Evolutionary conservation across 2,113 vertebrate genomes (phyloP).

Genomic region (Colinus virginianus): DNA sequence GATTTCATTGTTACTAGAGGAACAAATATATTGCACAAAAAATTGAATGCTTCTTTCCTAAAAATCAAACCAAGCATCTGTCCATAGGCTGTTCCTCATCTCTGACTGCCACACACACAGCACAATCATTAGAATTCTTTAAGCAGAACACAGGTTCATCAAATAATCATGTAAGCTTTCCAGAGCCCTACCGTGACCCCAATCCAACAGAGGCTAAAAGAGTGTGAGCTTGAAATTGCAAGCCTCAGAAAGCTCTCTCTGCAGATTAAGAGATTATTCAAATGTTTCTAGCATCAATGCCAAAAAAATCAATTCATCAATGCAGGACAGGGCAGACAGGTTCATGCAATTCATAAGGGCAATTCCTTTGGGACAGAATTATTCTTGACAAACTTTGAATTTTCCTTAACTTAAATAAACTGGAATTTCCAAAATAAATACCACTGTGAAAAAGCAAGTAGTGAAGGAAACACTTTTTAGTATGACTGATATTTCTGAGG

Average conservation of each 20-base stretch:
- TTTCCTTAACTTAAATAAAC: not conserved
- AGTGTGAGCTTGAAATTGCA: not conserved
- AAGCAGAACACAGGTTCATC: not conserved
- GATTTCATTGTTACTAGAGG: not conserved
- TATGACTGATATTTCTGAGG: not conserved
- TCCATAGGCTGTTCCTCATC: not conserved
- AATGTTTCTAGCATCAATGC: not conserved
- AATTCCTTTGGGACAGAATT: not conserved
- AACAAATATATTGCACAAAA: not conserved
- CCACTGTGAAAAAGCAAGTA: not conserved
- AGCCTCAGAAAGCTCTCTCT: not conserved
- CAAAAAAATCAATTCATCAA: not conserved
- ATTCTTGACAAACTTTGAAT: not conserved
- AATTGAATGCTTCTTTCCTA: not conserved
- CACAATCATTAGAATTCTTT: not conserved
- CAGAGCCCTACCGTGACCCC: not conserved
- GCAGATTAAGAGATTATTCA: not conserved
- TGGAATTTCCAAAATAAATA: not conserved
- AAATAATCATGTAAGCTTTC: not conserved
- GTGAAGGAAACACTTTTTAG: not conserved
- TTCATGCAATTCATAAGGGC: not conserved
- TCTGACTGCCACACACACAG: not conserved
- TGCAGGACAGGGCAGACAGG: not conserved
- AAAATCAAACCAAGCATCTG: not conserved
- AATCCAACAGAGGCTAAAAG: not conserved